These are phyloP conservation scores for Ypsolopha sequella DNA, from an alignment of 2,888 invertebrate genomes.

Conservation along the genomic window DNA sequence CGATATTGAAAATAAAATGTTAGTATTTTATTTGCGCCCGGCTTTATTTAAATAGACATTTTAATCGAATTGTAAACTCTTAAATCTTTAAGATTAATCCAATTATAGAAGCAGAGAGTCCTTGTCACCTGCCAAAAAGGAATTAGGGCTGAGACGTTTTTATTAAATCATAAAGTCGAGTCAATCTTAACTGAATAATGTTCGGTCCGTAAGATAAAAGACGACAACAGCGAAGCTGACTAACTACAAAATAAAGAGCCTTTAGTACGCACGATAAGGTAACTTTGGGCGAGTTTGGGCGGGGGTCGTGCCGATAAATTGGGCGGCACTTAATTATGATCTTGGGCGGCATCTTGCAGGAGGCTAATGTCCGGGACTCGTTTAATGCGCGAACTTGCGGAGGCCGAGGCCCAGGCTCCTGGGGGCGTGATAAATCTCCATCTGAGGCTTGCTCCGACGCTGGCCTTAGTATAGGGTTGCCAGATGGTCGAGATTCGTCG, in stretches of 20 bases:
- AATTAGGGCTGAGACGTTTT: slow-evolving; percentile 3
- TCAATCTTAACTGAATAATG: slow-evolving; percentile 20
- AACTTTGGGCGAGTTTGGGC: slow-evolving; percentile 64
- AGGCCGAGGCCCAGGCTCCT: slow-evolving; percentile 55
- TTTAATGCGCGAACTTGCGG: slow-evolving; percentile 70
- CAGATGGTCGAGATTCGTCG: no score
- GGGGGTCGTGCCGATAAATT: slow-evolving; percentile 69
- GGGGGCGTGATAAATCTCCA: slow-evolving; percentile 67
- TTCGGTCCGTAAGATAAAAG: slow-evolving; percentile 38
- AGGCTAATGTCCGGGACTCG: slow-evolving; percentile 68
- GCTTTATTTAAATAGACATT: not conserved
- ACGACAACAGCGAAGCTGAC: slow-evolving; percentile 50
- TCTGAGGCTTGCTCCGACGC: slow-evolving; percentile 31
- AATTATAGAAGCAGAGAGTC: not conserved
- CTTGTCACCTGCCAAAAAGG: slow-evolving; percentile 3
- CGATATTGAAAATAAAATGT: no score
- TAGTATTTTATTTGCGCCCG: no score
- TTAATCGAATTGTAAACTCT: not conserved
- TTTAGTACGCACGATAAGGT: slow-evolving; percentile 64
- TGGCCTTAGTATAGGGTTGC: no score
- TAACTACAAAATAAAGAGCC: slow-evolving; percentile 68
- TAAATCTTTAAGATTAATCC: not conserved
- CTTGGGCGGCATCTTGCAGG: slow-evolving; percentile 69
- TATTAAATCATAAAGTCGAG: slow-evolving; percentile 14
- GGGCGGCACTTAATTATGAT: slow-evolving; percentile 71